Percentiles rank a stretch among this genome's conserved stretches.
Evolutionary conservation across 2,888 invertebrate genomes (phyloP).

Genomic region (Eupithecia exiguata): DNA sequence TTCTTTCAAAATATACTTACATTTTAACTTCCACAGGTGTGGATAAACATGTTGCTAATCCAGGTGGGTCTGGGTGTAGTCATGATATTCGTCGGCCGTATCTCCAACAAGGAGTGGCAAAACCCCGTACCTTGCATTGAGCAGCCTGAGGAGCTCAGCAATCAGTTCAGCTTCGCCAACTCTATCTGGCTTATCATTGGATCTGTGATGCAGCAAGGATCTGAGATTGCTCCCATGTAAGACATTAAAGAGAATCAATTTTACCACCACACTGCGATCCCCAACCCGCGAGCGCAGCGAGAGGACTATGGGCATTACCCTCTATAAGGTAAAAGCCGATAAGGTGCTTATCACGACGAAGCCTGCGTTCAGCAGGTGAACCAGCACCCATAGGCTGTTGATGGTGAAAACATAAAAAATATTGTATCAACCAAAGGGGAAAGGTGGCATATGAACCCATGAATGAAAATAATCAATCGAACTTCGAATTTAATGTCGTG

Average conservation of each 20-base stretch:
- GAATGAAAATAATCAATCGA: too few species aligned
- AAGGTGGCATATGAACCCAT: too few species aligned
- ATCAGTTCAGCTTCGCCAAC: slow-evolving; percentile 93
- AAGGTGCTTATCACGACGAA: too few species aligned
- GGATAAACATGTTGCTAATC: slow-evolving; percentile 92
- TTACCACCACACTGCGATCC: not conserved
- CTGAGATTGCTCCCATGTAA: slow-evolving; percentile 94
- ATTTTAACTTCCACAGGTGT: slow-evolving; percentile 80
- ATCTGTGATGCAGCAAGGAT: slow-evolving; percentile 93
- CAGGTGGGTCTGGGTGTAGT: slow-evolving; percentile 90
- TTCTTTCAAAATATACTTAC: not conserved
- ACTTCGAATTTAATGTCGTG: too few species aligned
- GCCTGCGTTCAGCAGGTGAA: too few species aligned
- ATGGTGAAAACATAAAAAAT: too few species aligned
- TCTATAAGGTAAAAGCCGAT: not conserved
- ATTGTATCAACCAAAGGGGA: too few species aligned
- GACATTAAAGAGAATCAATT: not conserved
- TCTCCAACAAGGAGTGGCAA: slow-evolving; percentile 94
- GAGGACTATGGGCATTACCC: not conserved
- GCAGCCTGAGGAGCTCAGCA: slow-evolving; percentile 91
- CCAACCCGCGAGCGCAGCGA: not conserved
- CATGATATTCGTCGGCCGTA: slow-evolving; percentile 91
- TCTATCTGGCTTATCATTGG: slow-evolving; percentile 95
- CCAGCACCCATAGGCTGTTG: too few species aligned
- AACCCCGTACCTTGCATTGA: slow-evolving; percentile 94